phyloP scores from a whole-genome alignment of 2,113 vertebrate species.

The Oryzias curvinotus region DNA sequence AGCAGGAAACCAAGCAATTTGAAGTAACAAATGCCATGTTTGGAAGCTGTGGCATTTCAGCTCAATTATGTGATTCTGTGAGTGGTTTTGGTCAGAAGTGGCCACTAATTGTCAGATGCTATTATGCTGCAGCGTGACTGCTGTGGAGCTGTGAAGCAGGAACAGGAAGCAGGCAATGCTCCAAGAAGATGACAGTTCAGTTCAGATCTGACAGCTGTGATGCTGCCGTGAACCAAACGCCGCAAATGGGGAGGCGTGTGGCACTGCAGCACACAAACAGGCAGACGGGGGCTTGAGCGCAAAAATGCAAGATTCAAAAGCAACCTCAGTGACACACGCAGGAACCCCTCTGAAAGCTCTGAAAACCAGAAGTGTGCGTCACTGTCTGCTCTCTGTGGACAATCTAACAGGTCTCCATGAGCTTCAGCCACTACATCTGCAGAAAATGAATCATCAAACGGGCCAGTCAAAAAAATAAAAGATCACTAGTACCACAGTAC shows the following conservation, averaged over 20 bases:
- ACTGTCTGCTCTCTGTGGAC: slow-evolving; percentile 21
- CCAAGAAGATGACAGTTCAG: slow-evolving; percentile 41
- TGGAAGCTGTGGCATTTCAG: slow-evolving; percentile 30
- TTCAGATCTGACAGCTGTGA: slow-evolving; percentile 38
- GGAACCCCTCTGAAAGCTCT: not conserved
- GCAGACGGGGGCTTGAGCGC: not conserved
- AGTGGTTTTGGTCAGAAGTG: slow-evolving; percentile 38
- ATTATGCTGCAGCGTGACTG: slow-evolving; percentile 16
- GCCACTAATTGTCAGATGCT: slow-evolving; percentile 47
- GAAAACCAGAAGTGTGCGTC: slow-evolving; percentile 57
- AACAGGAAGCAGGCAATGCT: slow-evolving; percentile 36
- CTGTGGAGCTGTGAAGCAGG: slow-evolving; percentile 34
- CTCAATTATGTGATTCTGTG: slow-evolving; percentile 25
- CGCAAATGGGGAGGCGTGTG: not conserved
- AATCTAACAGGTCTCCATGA: too few relatives aligned
- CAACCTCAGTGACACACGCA: slow-evolving; percentile 7
- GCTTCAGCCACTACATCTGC: too few relatives aligned
- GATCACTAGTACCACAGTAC: too few relatives aligned
- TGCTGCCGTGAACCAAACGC: slow-evolving; percentile 6
- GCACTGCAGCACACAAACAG: slow-evolving; percentile 9
- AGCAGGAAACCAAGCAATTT: slow-evolving; percentile 23
- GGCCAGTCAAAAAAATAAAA: too few relatives aligned
- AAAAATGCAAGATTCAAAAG: slow-evolving; percentile 2
- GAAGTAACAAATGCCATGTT: slow-evolving; percentile 9
- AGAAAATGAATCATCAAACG: too few relatives aligned